phyloP scores from a whole-genome alignment of 1,140 invertebrate genomes.

The Procambarus clarkii region DNA sequence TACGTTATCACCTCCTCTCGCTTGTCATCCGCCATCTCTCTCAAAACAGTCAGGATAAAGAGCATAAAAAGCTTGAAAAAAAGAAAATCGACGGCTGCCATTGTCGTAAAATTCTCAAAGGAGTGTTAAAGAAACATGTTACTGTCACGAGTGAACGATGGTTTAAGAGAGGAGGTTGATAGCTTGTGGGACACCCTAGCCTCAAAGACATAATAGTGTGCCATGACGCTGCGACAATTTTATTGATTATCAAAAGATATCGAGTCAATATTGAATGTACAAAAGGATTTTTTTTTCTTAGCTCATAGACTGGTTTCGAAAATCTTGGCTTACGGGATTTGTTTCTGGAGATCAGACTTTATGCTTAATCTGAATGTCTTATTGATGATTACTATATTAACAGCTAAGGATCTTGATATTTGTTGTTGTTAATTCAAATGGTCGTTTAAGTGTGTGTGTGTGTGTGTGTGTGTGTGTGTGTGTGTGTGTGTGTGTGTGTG shows the following conservation, averaged over 20 bases:
- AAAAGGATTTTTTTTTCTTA: slow-evolving; percentile 26
- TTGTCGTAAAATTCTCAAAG: neutral
- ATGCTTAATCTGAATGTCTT: too few species aligned
- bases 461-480: neutral
- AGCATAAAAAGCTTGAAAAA: neutral
- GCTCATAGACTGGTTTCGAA: neutral
- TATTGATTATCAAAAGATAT: slow-evolving; percentile 67
- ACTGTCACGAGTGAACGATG: neutral
- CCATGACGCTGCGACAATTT: slow-evolving; percentile 62
- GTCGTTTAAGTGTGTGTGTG: neutral
- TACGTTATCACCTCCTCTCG: neutral
- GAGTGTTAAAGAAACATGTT: neutral
- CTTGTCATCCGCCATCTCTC: neutral
- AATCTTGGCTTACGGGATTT: neutral
- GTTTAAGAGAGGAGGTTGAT: neutral
- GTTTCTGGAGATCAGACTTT: too few species aligned
- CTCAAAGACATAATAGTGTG: slow-evolving; percentile 48
- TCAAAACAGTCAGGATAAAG: neutral
- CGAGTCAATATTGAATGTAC: slow-evolving; percentile 64
- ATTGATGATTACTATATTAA: too few species aligned
- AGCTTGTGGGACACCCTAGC: neutral
- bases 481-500: neutral
- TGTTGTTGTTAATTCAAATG: neutral
- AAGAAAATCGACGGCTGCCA: neutral
- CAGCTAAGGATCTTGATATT: neutral